phyloP scores from a whole-genome alignment of 2,797 vertebrate genomes.

The Phoxinus dragarum region DNA sequence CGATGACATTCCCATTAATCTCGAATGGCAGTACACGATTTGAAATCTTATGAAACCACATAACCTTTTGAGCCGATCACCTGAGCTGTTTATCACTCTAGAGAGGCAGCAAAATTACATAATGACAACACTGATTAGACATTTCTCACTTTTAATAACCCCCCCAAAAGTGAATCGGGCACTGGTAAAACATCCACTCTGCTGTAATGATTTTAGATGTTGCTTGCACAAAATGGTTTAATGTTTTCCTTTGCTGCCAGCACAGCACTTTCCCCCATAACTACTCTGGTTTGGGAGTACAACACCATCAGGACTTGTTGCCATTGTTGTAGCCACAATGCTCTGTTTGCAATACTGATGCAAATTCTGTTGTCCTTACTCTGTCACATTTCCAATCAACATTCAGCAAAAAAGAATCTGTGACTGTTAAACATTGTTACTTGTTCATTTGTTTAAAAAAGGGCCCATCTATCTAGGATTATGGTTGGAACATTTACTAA shows the following conservation, averaged over 20 bases:
- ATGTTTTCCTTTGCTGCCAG: constrained; percentile 35
- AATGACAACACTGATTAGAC: not conserved
- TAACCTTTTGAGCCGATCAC: not conserved
- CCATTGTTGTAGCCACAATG: constrained; percentile 27
- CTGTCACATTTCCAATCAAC: not conserved
- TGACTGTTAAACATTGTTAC: not conserved
- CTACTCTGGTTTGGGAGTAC: not conserved
- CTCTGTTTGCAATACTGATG: constrained; percentile 22
- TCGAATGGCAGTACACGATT: not conserved
- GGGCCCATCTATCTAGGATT: not conserved
- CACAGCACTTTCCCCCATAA: constrained; percentile 34
- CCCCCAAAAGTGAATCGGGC: not conserved
- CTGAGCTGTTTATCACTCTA: not conserved
- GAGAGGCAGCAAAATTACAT: not conserved
- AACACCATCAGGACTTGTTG: constrained; percentile 7
- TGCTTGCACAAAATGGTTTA: constrained; percentile 8
- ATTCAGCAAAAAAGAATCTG: constrained; percentile 2
- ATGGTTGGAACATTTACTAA: not conserved
- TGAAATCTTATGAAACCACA: not conserved
- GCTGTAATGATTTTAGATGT: not conserved
- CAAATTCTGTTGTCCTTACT: constrained; percentile 7
- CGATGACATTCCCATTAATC: not conserved
- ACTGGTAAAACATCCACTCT: not conserved
- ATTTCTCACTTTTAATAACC: not conserved
- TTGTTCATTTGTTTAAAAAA: not conserved